Percentiles rank a stretch among this genome's conserved stretches.
These are phyloP conservation scores for Diachasmimorpha longicaudata DNA, from an alignment of 1,140 invertebrate species.

Conservation along the genomic window DNA sequence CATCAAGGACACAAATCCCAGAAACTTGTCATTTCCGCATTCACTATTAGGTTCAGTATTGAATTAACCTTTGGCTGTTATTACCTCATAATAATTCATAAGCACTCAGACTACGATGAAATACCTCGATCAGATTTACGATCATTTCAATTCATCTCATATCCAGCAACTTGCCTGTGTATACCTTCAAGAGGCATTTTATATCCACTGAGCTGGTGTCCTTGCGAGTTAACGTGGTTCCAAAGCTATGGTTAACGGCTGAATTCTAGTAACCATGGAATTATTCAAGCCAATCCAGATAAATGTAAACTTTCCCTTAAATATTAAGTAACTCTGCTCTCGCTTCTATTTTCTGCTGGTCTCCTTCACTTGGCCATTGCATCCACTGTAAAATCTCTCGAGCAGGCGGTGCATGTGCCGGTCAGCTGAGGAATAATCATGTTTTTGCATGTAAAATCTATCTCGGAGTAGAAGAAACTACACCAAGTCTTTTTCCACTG, in stretches of 20 bases:
- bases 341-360: neutral
- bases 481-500: neutral
- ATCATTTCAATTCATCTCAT: neutral
- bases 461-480: neutral
- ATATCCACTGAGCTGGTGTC: neutral
- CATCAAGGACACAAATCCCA: neutral
- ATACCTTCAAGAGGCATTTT: neutral
- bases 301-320: slow-evolving; percentile 44
- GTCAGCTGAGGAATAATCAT: no score
- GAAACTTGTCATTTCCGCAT: neutral
- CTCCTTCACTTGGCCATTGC: neutral
- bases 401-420: no score
- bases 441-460: no score
- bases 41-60: neutral
- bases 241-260: neutral
- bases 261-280: slow-evolving; percentile 16
- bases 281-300: slow-evolving; percentile 9
- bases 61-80: neutral
- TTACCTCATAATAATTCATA: slow-evolving; percentile 10
- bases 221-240: slow-evolving; percentile 3
- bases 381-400: no score
- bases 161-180: neutral
- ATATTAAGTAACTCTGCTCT: slow-evolving; percentile 41
- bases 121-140: slow-evolving; percentile 6
- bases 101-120: neutral